Conservation (phyloP, 1,140 invertebrate genomes). For the Brevipalpus yothersi region DNA sequence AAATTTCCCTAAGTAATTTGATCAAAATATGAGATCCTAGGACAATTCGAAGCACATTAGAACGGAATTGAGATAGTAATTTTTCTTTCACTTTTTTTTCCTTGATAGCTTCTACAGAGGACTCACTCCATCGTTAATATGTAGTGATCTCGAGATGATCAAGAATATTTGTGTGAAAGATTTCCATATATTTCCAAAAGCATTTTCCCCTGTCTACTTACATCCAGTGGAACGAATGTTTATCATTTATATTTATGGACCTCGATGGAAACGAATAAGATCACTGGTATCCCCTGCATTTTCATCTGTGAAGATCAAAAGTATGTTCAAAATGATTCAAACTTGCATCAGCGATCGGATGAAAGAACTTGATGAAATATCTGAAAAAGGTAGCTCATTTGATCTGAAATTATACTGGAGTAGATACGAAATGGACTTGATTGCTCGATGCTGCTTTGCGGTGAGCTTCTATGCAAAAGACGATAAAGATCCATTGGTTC, state of each 20-base stretch:
- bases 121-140: constrained; percentile 9
- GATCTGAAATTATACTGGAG: too few relatives aligned
- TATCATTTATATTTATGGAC: background rate
- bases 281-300: constrained; percentile 29
- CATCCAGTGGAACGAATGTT: background rate
- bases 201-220: background rate
- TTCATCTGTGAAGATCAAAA: constrained; percentile 29
- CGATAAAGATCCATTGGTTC: constrained; percentile 16
- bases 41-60: too few relatives aligned
- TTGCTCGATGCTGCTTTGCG: constrained; percentile 31
- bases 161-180: constrained; percentile 12
- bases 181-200: constrained; percentile 11
- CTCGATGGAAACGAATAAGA: constrained; percentile 28
- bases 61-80: background rate
- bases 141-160: constrained; percentile 11
- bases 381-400: too few relatives aligned
- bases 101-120: constrained; percentile 6
- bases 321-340: constrained; percentile 21
- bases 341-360: background rate
- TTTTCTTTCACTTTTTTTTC: too few relatives aligned
- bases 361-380: background rate
- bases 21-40: too few relatives aligned
- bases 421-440: constrained; percentile 29
- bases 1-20: too few relatives aligned
- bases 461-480: constrained; percentile 26